Evolutionary conservation across 2,113 vertebrate genomes (phyloP).

Genomic region (Oxyura jamaicensis): DNA sequence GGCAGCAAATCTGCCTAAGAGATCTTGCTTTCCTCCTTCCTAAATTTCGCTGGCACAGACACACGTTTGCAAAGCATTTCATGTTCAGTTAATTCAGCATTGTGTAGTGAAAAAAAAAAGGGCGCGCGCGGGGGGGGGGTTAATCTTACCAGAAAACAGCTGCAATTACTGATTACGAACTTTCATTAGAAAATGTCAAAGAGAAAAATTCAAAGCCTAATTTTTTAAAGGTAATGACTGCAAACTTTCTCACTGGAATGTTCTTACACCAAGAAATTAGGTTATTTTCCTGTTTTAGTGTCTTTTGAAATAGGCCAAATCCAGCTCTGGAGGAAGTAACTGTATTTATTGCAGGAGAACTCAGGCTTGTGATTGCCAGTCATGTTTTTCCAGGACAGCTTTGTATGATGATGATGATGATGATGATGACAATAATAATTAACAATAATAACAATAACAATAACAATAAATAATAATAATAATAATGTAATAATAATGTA

Average conservation of each 20-base stretch:
- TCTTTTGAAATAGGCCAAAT: conserved; percentile 15
- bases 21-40: neutral
- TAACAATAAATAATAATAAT: accelerated
- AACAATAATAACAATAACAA: no score
- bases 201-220: conserved; percentile 11
- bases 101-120: neutral
- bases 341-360: neutral
- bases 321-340: neutral
- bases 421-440: no score
- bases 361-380: neutral
- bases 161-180: conserved; percentile 4
- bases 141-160: neutral
- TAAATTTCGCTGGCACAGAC: neutral
- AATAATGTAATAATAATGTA: neutral
- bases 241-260: neutral
- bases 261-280: neutral
- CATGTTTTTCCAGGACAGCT: neutral
- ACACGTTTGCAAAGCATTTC: neutral
- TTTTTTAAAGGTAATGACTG: conserved; percentile 42
- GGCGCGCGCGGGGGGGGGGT: no score
- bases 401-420: neutral
- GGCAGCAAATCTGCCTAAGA: neutral
- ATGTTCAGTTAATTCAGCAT: neutral
- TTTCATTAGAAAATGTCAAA: conserved; percentile 18
- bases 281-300: conserved; percentile 20